A percentile compares a stretch with the other conserved stretches of the same genome.
Conservation (phyloP, 35 echinoderm and acorn worm genomes). For the Holothuria glaberrima region DNA sequence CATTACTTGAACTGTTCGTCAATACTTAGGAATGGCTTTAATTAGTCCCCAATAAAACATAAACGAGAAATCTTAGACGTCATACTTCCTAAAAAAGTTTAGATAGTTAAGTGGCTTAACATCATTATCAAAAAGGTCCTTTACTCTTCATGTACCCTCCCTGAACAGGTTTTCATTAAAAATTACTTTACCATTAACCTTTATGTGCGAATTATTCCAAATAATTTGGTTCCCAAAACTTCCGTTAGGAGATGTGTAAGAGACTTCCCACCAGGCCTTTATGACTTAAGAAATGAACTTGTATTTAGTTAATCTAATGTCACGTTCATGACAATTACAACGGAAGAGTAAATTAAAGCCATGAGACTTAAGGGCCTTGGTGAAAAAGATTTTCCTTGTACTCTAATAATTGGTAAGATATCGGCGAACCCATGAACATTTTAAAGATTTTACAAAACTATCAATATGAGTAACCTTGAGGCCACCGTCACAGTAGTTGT, state of each 20-base stretch:
- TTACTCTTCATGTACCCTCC: background rate
- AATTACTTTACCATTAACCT: background rate
- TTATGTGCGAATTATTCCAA: background rate
- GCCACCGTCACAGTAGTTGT: background rate
- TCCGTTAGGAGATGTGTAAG: background rate
- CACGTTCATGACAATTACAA: background rate
- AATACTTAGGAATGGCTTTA: background rate
- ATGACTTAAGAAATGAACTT: background rate
- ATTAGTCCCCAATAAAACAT: too few relatives aligned
- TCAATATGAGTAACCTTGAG: conserved; percentile 7
- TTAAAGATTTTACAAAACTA: background rate
- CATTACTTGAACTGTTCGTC: background rate
- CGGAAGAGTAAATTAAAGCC: background rate
- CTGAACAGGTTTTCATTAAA: background rate
- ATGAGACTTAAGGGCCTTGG: background rate
- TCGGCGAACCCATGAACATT: background rate
- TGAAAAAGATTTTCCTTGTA: background rate
- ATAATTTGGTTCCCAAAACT: conserved; percentile 9
- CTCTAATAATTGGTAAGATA: background rate
- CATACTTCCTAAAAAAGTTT: background rate
- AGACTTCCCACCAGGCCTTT: background rate
- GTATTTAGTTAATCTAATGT: background rate
- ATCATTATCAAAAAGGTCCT: background rate
- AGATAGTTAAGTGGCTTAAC: background rate
- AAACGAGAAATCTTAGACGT: background rate